These are phyloP conservation scores for Ophthalmolycus amberensis DNA, from an alignment of 2,113 vertebrate genomes.

Conservation along the genomic window DNA sequence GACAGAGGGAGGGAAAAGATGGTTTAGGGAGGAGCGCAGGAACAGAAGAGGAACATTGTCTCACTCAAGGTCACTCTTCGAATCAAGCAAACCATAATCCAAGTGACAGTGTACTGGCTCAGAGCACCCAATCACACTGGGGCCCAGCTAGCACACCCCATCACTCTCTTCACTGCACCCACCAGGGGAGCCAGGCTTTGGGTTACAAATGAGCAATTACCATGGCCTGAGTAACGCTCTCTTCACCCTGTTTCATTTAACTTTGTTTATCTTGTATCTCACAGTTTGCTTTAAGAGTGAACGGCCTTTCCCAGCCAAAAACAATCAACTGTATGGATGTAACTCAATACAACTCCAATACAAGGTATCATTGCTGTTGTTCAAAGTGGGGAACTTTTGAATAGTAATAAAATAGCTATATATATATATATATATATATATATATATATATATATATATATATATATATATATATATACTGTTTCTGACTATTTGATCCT, in stretches of 20 bases:
- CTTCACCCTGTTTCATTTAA: constrained; percentile 63
- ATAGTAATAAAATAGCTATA: not conserved
- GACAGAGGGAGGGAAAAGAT: constrained; percentile 56
- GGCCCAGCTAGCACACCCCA: constrained; percentile 55
- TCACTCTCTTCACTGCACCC: constrained; percentile 63
- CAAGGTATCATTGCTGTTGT: constrained; percentile 2
- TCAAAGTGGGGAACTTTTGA: constrained; percentile 5
- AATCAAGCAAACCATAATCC: constrained; percentile 68
- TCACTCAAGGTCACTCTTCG: constrained; percentile 76
- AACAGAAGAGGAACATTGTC: constrained; percentile 53
- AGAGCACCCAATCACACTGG: constrained; percentile 63
- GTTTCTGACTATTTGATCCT: constrained; percentile 17
- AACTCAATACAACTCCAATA: constrained; percentile 32
- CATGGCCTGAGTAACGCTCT: constrained; percentile 60
- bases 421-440: not conserved
- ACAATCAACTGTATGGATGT: constrained; percentile 30
- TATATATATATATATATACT: not conserved
- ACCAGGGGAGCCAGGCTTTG: constrained; percentile 60
- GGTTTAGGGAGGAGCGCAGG: constrained; percentile 48
- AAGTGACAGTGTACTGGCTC: constrained; percentile 65
- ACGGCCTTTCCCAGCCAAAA: constrained; percentile 52
- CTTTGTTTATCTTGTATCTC: constrained; percentile 76
- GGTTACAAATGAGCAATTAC: constrained; percentile 76
- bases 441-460: not conserved
- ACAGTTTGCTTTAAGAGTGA: constrained; percentile 53